Base-by-base conservation (phyloP, 37 sponge, comb jelly and placozoan genomes). In the Oopsacas minuta region DNA sequence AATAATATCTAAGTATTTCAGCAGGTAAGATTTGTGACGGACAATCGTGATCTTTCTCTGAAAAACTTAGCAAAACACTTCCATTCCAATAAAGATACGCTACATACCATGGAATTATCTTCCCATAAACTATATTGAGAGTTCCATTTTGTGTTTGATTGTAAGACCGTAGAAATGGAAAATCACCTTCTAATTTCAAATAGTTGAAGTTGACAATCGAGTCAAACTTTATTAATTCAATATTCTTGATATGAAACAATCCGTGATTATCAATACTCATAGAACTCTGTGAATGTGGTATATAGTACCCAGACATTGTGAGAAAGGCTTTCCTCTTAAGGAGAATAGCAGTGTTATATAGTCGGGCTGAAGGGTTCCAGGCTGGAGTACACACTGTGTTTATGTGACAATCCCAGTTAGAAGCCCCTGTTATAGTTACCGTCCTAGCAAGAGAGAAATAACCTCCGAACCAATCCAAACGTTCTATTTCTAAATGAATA, bases 371-470 rank as follows among this genome's bases (percentile, higher is more conserved):
- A 25, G 75, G 20, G 28, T 20, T 20, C 75, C 75, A 61, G 75
- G 75, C 75, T 7, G 75, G 75, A 10, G 75, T 61, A 61, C 75
- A 61, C 28, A 61, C 75, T 10, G 20, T 61, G 75, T 61, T 61
- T n/a, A 61, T 61, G 5, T 61, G 75, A 61, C 75, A 61, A 5
- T 61, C 5, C 75, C 75, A 61, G 30, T 10, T 61, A 20, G 75
- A 61, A 12, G 75, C 28, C 17, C 75, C 75, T 61, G 75, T 61
- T 10, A 61, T 61, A 10, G 20, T 61, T n/a, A 61, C 28, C 28
- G 75, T 61, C 1, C 75, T 61, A n/a, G 75, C 28, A 34, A 61
- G 75, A 10, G 75, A 61, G 75, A 61, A 61, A n/a, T 61, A 61
- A 25, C 75, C 75, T 61, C 75, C 75, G 28, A 32, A 61, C 75